Percentiles rank a stretch among this genome's conserved stretches.
phyloP scores from a whole-genome alignment of 2,797 vertebrate genomes.

The Pseudocheirus occidentalis region DNA sequence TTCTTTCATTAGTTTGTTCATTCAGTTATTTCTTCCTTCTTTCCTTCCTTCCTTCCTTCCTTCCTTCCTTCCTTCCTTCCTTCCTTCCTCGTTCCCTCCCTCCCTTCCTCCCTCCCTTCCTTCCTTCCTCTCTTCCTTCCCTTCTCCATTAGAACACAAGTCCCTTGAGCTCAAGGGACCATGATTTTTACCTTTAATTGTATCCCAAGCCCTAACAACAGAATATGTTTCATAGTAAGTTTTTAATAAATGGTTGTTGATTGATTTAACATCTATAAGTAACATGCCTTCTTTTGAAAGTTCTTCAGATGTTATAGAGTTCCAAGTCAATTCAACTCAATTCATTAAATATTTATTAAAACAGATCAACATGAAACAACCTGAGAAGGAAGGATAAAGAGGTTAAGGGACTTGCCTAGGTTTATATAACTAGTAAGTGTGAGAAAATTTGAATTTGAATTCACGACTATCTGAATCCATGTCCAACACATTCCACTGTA shows the following conservation, averaged over 20 bases:
- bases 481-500: background rate
- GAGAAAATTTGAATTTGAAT: background rate
- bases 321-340: background rate
- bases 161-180: background rate
- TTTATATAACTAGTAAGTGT: background rate
- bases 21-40: no score
- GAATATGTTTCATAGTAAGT: background rate
- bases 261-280: background rate
- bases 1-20: no score
- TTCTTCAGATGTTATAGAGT: background rate
- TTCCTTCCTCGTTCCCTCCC: no score
- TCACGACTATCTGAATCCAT: background rate
- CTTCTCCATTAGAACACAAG: background rate
- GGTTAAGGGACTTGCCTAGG: background rate
- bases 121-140: background rate
- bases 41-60: no score
- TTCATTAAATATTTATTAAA: background rate
- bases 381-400: background rate
- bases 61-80: background rate
- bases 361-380: background rate
- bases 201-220: background rate
- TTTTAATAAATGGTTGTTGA: background rate
- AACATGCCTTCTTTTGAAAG: background rate
- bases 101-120: background rate
- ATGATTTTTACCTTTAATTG: background rate